Percentiles rank a stretch among this genome's conserved stretches.
Evolutionary conservation across 1,140 invertebrate species (phyloP).

Genomic region (Papilio machaon): DNA sequence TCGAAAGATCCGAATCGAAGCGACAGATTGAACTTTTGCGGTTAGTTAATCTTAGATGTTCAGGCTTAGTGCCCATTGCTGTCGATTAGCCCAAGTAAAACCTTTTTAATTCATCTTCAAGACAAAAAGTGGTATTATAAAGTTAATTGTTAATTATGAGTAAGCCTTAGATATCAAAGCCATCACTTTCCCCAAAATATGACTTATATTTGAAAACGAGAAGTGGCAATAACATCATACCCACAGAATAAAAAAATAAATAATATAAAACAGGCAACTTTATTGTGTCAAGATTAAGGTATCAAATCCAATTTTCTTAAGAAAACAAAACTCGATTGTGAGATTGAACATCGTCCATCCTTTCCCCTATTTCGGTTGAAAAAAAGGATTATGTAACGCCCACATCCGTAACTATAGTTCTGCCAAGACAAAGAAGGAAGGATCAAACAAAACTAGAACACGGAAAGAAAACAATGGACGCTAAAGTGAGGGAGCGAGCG

Average conservation of each 20-base stretch:
- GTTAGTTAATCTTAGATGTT: too few species aligned
- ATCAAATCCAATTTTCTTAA: slow-evolving; percentile 13
- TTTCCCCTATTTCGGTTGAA: not conserved
- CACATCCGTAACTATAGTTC: not conserved
- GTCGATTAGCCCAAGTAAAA: too few species aligned
- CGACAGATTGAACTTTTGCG: too few species aligned
- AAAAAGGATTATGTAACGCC: slow-evolving; percentile 2
- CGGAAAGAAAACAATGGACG: slow-evolving; percentile 2
- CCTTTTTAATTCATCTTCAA: too few species aligned
- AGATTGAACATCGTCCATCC: not conserved
- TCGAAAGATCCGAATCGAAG: not conserved
- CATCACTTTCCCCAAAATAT: too few species aligned
- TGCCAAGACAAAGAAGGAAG: not conserved
- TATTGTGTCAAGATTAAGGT: not conserved
- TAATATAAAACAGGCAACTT: not conserved
- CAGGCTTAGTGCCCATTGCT: too few species aligned
- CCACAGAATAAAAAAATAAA: not conserved
- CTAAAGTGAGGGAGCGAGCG: slow-evolving; percentile 9
- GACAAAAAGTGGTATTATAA: too few species aligned
- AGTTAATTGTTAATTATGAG: too few species aligned
- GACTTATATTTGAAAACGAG: too few species aligned
- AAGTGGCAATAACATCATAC: not conserved
- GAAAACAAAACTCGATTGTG: not conserved
- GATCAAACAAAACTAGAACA: slow-evolving; percentile 17
- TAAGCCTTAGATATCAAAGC: too few species aligned